Evolutionary conservation across 2,113 vertebrate genomes (phyloP), one percentile per base, ranked within the genome.

Genomic region (Dinomys branickii): DNA sequence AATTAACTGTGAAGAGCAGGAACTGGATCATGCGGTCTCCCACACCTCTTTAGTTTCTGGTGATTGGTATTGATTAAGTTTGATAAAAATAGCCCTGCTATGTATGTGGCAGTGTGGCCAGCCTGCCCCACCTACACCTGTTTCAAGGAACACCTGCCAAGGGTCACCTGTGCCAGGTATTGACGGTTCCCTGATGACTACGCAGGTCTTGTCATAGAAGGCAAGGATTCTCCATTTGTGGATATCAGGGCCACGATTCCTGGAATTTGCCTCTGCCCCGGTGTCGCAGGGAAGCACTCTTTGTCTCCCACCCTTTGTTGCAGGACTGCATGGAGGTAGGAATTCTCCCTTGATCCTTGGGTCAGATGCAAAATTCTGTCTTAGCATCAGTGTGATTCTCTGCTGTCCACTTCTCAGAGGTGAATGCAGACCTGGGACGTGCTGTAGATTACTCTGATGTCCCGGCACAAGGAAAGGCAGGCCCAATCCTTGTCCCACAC

Each of bases 1-100:
- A 98, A 98, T 98, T 97, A 98, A 98, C 97, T 93, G 97, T 97
- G 97, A 92, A 98, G 98, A 97, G 96, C 83, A 97, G 98, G 98
- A 97, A 97, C 90, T 50, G 95, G 98, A 97, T 98, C 98, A 93
- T 93, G 97, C 93, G 96, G 98, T 97, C 88, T 97, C 95, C 95
- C 94, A 94, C 92, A 85, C 97, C 96, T 95, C 97, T 96, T 97
- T 96, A 38, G 97, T 95, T 88, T 91, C 6, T 96, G 95, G 98
- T 98, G 98, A 98, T 98, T 98, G 98, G 97, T 98, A 98, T 95
- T 99, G 98, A 98, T 98, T 98, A 98, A 98, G 97, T 96, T 92
- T 0, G 96, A 98, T 97, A 98, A 98, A 98, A 98, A 98, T 97
- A 98, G 98, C 98, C 78, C 78, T 92, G 93, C 95, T 88, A 58